These are phyloP conservation scores for Dryocosmus kuriphilus DNA, from an alignment of 2,888 invertebrate genomes.

Conservation along the genomic window DNA sequence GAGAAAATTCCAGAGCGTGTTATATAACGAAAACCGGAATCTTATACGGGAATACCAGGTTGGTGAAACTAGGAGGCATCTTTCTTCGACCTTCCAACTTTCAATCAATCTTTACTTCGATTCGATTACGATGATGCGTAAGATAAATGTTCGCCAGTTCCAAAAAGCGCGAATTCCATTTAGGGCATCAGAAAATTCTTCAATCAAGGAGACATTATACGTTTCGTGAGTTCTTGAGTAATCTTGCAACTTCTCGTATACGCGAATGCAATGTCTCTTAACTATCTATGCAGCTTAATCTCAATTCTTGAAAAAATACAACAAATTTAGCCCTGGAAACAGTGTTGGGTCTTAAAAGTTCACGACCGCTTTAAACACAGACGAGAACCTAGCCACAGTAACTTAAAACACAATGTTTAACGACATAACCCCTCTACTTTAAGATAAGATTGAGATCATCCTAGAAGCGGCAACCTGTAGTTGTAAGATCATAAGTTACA, in stretches of 20 bases:
- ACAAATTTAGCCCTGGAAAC: background rate
- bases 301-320: background rate
- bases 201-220: background rate
- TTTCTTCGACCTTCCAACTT: slow-evolving; percentile 56
- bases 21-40: slow-evolving; percentile 68
- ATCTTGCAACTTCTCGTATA: background rate
- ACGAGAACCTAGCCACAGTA: background rate
- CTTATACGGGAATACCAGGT: slow-evolving; percentile 46
- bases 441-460: background rate
- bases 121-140: slow-evolving; percentile 52
- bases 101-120: slow-evolving; percentile 42
- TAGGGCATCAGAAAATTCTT: background rate
- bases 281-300: slow-evolving; percentile 1
- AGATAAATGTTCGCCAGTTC: slow-evolving; percentile 41
- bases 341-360: background rate
- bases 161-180: background rate
- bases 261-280: background rate
- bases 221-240: background rate
- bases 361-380: background rate
- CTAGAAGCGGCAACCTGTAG: background rate
- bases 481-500: slow-evolving; percentile 34
- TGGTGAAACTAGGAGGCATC: slow-evolving; percentile 49
- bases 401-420: background rate
- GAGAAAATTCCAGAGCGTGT: slow-evolving; percentile 34
- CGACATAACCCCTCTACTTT: background rate